A percentile compares a stretch with the other conserved stretches of the same genome.
Evolutionary conservation across 1,140 invertebrate species (phyloP).

Genomic region (Cardiocondyla obscurior): DNA sequence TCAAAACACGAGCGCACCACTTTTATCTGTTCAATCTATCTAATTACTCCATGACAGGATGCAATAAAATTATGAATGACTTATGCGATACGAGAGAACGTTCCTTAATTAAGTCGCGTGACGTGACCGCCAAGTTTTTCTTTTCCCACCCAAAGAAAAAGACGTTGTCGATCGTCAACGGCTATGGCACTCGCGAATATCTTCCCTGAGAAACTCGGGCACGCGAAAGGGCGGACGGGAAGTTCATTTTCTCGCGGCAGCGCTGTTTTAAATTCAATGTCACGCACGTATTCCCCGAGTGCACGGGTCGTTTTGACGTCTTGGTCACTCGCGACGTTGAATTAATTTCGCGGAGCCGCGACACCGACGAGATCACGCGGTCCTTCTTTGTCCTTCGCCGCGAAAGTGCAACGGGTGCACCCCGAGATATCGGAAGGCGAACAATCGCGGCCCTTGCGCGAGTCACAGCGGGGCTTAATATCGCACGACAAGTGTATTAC

Average conservation of each 20-base stretch:
- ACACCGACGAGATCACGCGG: background rate
- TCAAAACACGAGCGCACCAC: background rate
- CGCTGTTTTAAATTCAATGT: background rate
- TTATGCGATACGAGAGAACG: conserved; percentile 18
- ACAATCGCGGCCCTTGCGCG: conserved; percentile 7
- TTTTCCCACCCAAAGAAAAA: background rate
- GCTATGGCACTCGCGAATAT: background rate
- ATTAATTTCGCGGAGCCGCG: background rate
- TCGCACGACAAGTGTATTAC: conserved; percentile 38
- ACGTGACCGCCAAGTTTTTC: background rate
- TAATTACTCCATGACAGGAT: conserved; percentile 45
- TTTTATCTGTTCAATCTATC: conserved; percentile 55
- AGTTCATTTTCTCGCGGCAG: background rate
- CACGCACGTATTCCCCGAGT: background rate
- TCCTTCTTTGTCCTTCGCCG: background rate
- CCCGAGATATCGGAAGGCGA: background rate
- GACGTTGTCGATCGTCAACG: conserved; percentile 1
- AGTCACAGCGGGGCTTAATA: background rate
- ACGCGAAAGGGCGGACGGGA: too few species aligned
- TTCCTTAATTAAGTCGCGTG: conserved; percentile 46
- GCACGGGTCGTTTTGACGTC: background rate
- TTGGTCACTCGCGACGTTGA: background rate
- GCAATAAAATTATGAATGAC: conserved; percentile 52
- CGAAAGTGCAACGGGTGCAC: background rate
- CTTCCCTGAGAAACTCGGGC: background rate